These are phyloP conservation scores for Sandelia bainsii DNA, from an alignment of 2,797 vertebrate species.

Conservation along the genomic window DNA sequence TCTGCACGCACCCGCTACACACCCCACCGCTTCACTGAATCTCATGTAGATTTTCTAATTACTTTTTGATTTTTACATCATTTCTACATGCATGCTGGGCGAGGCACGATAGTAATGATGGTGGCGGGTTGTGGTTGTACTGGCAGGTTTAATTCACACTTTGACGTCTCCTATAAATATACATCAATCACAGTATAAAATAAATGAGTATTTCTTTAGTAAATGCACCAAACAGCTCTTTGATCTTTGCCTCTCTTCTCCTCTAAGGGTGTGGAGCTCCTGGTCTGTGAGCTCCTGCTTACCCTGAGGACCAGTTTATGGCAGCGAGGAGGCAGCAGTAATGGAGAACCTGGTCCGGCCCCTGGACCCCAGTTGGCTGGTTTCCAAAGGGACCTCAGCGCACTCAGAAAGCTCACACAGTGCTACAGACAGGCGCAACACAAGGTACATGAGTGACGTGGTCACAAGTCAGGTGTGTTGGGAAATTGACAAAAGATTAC, in stretches of 20 bases:
- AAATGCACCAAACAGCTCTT: background rate
- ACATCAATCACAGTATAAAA: background rate
- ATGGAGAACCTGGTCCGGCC: slow-evolving; percentile 91
- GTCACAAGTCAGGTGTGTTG: background rate
- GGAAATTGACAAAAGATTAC: background rate
- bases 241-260: background rate
- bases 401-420: slow-evolving; percentile 92
- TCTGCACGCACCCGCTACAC: slow-evolving; percentile 76
- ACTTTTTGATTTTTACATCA: background rate
- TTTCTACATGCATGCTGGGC: slow-evolving; percentile 8
- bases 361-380: slow-evolving; percentile 91
- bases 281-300: slow-evolving; percentile 94
- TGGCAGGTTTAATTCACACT: background rate
- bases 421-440: slow-evolving; percentile 93
- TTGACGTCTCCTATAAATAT: background rate
- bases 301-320: slow-evolving; percentile 94
- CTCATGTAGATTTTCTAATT: background rate
- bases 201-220: background rate
- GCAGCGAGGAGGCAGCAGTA: slow-evolving; percentile 87
- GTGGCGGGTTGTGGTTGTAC: background rate
- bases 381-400: slow-evolving; percentile 96
- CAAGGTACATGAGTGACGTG: slow-evolving; percentile 84
- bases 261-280: slow-evolving; percentile 92
- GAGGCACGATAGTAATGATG: background rate
- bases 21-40: slow-evolving; percentile 30